A percentile compares a stretch with the other conserved stretches of the same genome.
These are phyloP conservation scores for Bicyclus anynana DNA, from an alignment of 1,140 invertebrate genomes.

Conservation along the genomic window DNA sequence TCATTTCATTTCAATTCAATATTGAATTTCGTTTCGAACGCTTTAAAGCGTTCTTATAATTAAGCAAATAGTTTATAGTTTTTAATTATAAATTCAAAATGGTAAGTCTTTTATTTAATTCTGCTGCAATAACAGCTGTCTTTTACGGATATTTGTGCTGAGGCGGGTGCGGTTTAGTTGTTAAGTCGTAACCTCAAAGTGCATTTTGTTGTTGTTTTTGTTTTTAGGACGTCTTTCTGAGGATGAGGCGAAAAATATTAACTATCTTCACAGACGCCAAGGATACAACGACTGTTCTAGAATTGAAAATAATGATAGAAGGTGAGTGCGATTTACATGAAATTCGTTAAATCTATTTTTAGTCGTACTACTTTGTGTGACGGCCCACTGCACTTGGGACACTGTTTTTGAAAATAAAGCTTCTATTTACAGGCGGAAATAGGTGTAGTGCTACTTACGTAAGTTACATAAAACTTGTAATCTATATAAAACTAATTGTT, in stretches of 20 bases:
- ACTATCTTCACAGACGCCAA: conserved; percentile 99
- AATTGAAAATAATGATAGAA: conserved; percentile 98
- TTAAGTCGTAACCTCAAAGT: conserved; percentile 63
- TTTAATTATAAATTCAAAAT: conserved; percentile 60
- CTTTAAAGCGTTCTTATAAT: conserved; percentile 60
- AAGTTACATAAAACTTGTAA: not conserved
- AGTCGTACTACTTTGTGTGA: conserved; percentile 60
- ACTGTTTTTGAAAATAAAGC: conserved; percentile 16
- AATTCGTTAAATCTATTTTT: conserved; percentile 67
- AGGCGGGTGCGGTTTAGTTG: conserved; percentile 1
- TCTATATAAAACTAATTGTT: too few relatives aligned
- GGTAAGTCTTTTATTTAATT: conserved; percentile 43
- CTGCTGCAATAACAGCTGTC: not conserved
- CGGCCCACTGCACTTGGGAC: conserved; percentile 22
- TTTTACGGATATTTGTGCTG: conserved; percentile 5
- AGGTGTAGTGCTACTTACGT: too few relatives aligned
- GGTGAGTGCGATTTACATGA: conserved; percentile 78
- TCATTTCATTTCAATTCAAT: conserved; percentile 35
- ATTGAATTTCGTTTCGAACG: conserved; percentile 67
- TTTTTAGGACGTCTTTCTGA: conserved; percentile 96
- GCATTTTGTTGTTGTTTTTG: too few relatives aligned
- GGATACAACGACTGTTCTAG: conserved; percentile 94
- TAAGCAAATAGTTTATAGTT: conserved; percentile 62
- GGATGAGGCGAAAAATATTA: conserved; percentile 97
- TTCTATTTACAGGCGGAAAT: not conserved